A percentile compares a stretch with the other conserved stretches of the same genome.
phyloP scores from a whole-genome alignment of 2,888 invertebrate genomes.

The Sphaerophoria taeniata region DNA sequence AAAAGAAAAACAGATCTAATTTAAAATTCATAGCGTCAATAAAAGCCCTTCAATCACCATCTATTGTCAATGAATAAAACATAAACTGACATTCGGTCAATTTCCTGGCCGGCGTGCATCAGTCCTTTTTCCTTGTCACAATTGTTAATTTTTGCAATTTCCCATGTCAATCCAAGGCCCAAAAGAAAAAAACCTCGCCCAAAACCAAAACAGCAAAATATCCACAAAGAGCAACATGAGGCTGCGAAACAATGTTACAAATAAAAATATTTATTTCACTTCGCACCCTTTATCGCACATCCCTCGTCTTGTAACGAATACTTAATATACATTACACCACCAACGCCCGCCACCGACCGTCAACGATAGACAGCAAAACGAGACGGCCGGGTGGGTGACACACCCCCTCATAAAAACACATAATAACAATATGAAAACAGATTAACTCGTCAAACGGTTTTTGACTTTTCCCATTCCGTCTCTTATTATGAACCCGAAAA shows the following conservation, averaged over 20 bases:
- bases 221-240: slow-evolving; percentile 40
- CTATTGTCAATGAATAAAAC: slow-evolving; percentile 40
- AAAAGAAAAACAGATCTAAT: slow-evolving; percentile 17
- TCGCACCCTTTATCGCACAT: slow-evolving; percentile 64
- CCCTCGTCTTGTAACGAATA: not conserved
- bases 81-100: slow-evolving; percentile 68
- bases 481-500: slow-evolving; percentile 26
- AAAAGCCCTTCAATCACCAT: slow-evolving; percentile 74
- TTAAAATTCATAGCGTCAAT: slow-evolving; percentile 74
- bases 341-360: not conserved
- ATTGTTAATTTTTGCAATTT: slow-evolving; percentile 71
- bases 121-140: slow-evolving; percentile 58
- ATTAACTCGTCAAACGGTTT: slow-evolving; percentile 76
- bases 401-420: slow-evolving; percentile 61
- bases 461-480: slow-evolving; percentile 70
- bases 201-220: not conserved
- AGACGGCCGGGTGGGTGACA: slow-evolving; percentile 21
- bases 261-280: slow-evolving; percentile 68
- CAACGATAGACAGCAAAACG: not conserved
- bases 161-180: slow-evolving; percentile 65
- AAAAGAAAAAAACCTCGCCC: slow-evolving; percentile 11
- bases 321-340: slow-evolving; percentile 48
- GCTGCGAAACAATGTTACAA: slow-evolving; percentile 58
- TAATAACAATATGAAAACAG: slow-evolving; percentile 75
- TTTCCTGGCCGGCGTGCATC: slow-evolving; percentile 45